Evolutionary conservation across 1,140 invertebrate genomes (phyloP).

Genomic region (Hyles vespertilio): DNA sequence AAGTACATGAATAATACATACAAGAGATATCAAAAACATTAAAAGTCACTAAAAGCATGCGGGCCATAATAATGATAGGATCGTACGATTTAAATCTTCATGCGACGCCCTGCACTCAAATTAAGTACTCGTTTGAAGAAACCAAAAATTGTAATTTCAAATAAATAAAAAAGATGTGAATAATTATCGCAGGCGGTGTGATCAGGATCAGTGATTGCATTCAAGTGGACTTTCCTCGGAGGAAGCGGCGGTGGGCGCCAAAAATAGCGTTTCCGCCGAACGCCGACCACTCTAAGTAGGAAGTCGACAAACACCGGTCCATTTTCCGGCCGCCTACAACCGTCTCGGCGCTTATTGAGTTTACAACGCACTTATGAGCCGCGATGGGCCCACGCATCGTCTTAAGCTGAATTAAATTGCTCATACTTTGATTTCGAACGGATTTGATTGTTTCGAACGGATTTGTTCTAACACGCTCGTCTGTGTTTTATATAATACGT

Average conservation of each 20-base stretch:
- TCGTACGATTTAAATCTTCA: no score
- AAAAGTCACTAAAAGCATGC: no score
- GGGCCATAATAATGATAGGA: no score
- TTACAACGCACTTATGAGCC: slow-evolving; percentile 67
- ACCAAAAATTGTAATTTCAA: no score
- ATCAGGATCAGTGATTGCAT: slow-evolving; percentile 41
- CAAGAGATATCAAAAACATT: no score
- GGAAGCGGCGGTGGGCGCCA: slow-evolving; percentile 65
- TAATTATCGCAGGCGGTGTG: slow-evolving; percentile 14
- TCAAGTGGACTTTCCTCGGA: slow-evolving; percentile 63
- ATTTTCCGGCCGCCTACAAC: slow-evolving; percentile 67
- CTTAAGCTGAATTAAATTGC: slow-evolving; percentile 71
- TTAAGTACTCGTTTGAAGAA: no score
- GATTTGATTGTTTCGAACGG: slow-evolving; percentile 7
- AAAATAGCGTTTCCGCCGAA: slow-evolving; percentile 71
- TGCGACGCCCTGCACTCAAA: no score
- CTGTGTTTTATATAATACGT: no score
- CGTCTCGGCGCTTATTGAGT: slow-evolving; percentile 65
- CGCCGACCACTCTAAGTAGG: slow-evolving; percentile 63
- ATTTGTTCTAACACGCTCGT: not conserved
- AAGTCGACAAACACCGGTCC: slow-evolving; percentile 63
- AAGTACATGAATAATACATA: no score
- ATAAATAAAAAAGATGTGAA: not conserved
- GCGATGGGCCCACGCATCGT: slow-evolving; percentile 58
- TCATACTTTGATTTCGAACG: slow-evolving; percentile 34